These are phyloP conservation scores for Drosophila koepferae DNA, from an alignment of 2,888 invertebrate species.

Conservation along the genomic window DNA sequence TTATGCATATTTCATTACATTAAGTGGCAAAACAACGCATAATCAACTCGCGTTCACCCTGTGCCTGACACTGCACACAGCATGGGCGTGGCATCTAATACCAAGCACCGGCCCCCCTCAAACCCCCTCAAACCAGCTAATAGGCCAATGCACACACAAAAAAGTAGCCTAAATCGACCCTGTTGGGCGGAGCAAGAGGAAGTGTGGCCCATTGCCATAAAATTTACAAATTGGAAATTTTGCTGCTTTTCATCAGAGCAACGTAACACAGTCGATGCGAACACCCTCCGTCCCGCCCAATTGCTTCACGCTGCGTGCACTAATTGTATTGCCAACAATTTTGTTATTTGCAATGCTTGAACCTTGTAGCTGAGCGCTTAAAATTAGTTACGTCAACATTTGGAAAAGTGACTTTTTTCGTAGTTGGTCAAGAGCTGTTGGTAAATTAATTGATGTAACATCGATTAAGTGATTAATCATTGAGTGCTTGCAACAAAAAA, in stretches of 20 bases:
- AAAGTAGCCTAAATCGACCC: constrained; percentile 1
- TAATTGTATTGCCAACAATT: constrained; percentile 68
- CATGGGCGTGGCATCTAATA: constrained; percentile 32
- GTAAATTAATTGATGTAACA: constrained; percentile 28
- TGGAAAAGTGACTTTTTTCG: constrained; percentile 17
- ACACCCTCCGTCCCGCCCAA: background rate
- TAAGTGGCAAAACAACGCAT: constrained; percentile 79
- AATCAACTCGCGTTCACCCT: constrained; percentile 65
- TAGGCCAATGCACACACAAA: constrained; percentile 16
- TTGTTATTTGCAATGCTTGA: constrained; percentile 56
- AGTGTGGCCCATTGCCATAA: constrained; percentile 18
- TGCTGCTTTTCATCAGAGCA: constrained; percentile 50
- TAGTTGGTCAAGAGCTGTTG: background rate
- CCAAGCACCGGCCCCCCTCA: background rate
- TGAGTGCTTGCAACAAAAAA: too few relatives aligned
- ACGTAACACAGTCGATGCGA: background rate
- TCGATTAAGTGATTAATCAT: background rate
- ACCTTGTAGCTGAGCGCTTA: constrained; percentile 35
- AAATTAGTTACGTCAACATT: constrained; percentile 65
- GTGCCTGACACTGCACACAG: constrained; percentile 47
- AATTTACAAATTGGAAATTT: constrained; percentile 62
- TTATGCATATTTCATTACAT: constrained; percentile 80
- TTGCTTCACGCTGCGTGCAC: constrained; percentile 56
- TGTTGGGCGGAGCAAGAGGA: background rate
- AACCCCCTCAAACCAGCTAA: constrained; percentile 12